Evolutionary conservation across 2,797 vertebrate species (phyloP), one percentile per base, ranked within the genome.

Genomic region (Coregonus suidteri): DNA sequence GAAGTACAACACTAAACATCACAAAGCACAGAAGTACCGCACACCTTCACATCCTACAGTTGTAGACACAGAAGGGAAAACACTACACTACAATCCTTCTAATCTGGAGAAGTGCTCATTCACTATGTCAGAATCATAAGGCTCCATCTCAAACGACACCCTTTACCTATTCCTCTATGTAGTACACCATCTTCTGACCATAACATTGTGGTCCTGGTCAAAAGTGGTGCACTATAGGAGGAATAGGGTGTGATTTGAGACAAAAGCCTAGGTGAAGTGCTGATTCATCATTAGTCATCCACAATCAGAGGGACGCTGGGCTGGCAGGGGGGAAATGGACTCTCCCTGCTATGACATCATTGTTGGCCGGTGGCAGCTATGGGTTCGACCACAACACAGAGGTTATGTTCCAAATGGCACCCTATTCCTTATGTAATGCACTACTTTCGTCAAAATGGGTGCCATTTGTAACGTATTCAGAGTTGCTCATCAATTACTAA

Each of bases 1-100:
- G 71, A 81, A 35, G 76, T 81, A 82, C 82, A 68, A 90, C 82
- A 69, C 37, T 51, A 13, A 54, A 31, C 66, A 64, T 25, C 16
- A 71, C 30, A 64, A 65, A 16, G 25, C 20, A 71, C 34, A 77
- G 3, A 34, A 37, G 41, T 51, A 34, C 6, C 3, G 53, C 47
- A 74, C 76, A 90, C 70, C 11, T 53, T 71, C 20, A 52, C 79
- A 84, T 66, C 70, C 73, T 77, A 52, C 1, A 37, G 31, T 30
- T 75, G 59, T 75, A 66, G 59, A 0, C 18, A 80, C 62, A 78
- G 68, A 31, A 83, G 76, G 69, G 41, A 83, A 20, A 52, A 77
- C 37, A 69, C 69, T 71, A 76, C 47, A 35, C 4, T 25, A 3
- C 5, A 64, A 13, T 64, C 20, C 20, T 25, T 64, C n/a, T n/a